Percentiles rank a stretch among this genome's conserved stretches.
Evolutionary conservation across 2,888 invertebrate species (phyloP).

Genomic region (Augochlorella aurata): DNA sequence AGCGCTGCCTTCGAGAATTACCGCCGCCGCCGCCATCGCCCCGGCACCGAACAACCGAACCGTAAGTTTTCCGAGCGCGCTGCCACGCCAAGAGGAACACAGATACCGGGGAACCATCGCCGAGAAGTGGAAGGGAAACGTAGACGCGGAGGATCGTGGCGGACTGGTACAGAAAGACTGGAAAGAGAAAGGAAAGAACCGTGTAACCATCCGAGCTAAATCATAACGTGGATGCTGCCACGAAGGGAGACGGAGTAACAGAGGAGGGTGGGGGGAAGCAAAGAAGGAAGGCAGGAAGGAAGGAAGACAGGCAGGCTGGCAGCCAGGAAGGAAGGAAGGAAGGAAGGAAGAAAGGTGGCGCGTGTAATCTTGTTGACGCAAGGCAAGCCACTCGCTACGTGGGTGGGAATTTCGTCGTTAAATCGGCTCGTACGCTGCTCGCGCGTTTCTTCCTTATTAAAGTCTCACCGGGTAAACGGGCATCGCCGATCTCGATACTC

Average conservation of each 20-base stretch:
- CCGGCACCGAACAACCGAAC: slow-evolving; percentile 8
- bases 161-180: slow-evolving; percentile 32
- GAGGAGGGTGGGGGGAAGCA: slow-evolving; percentile 44
- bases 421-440: slow-evolving; percentile 67
- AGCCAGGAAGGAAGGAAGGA: slow-evolving; percentile 63
- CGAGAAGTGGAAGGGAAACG: slow-evolving; percentile 10
- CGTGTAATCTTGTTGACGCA: slow-evolving; percentile 77
- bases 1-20: slow-evolving; percentile 48
- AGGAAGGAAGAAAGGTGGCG: slow-evolving; percentile 71
- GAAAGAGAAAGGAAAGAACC: slow-evolving; percentile 24
- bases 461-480: slow-evolving; percentile 65
- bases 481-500: slow-evolving; percentile 52
- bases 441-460: slow-evolving; percentile 75
- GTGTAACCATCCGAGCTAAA: slow-evolving; percentile 48
- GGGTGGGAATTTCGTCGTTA: slow-evolving; percentile 73
- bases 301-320: slow-evolving; percentile 64
- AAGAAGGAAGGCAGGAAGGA: slow-evolving; percentile 52
- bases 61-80: slow-evolving; percentile 26
- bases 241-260: slow-evolving; percentile 13
- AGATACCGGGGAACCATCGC: background rate
- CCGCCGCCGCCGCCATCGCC: slow-evolving; percentile 13
- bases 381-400: slow-evolving; percentile 62
- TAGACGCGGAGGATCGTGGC: slow-evolving; percentile 16
- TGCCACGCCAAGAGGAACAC: background rate
- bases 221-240: slow-evolving; percentile 49